Conservation (phyloP, 2,113 vertebrate genomes). For the Emydura subglobosa region DNA sequence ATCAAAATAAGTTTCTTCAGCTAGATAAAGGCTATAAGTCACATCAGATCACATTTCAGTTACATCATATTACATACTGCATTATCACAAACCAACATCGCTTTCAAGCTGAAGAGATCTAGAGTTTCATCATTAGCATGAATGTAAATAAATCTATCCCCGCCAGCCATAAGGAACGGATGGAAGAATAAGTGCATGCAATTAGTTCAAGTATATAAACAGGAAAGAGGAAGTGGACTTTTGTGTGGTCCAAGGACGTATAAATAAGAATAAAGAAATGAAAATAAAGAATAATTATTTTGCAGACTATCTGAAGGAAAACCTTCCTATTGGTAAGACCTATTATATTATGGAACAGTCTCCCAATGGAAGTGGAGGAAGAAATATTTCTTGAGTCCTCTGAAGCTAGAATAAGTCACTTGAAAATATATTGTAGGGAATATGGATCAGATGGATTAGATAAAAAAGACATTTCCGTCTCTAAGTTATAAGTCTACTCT, state of each 20-base stretch:
- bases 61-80: background rate
- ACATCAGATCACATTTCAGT: background rate
- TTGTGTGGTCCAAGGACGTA: slow-evolving; percentile 12
- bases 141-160: background rate
- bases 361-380: background rate
- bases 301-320: background rate
- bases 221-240: slow-evolving; percentile 49
- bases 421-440: background rate
- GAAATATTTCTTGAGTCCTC: background rate
- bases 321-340: background rate
- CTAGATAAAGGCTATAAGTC: background rate
- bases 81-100: background rate
- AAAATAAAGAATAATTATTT: slow-evolving; percentile 17
- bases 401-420: background rate
- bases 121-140: background rate
- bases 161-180: slow-evolving; percentile 6
- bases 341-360: slow-evolving; percentile 2
- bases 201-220: slow-evolving; percentile 6
- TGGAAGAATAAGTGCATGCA: background rate
- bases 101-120: background rate
- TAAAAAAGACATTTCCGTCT: background rate
- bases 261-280: slow-evolving; percentile 27
- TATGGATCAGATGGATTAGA: background rate
- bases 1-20: background rate
- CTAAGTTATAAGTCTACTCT: background rate